These are phyloP conservation scores for Lytechinus pictus DNA, from an alignment of 35 echinoderm and acorn worm genomes.

Conservation along the genomic window DNA sequence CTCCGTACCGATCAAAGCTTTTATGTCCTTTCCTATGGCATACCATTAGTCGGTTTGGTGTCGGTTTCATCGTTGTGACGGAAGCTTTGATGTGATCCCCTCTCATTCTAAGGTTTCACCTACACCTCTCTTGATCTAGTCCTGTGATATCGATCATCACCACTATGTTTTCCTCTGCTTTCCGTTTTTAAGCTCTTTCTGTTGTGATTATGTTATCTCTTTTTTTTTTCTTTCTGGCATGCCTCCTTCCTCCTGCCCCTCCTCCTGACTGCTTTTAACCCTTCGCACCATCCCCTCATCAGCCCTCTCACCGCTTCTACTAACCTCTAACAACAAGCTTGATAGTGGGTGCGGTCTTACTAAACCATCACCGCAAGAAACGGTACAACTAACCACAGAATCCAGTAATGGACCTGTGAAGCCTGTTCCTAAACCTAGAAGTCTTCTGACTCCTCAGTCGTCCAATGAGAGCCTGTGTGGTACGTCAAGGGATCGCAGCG, in stretches of 20 bases:
- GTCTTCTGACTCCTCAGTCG: not conserved
- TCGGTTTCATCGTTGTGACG: too few relatives aligned
- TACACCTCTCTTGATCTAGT: not conserved
- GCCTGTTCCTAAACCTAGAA: not conserved
- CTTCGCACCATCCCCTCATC: not conserved
- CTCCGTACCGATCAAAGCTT: too few relatives aligned
- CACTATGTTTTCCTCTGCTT: not conserved
- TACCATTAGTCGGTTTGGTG: too few relatives aligned
- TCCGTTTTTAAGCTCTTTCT: not conserved
- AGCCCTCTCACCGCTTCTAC: not conserved
- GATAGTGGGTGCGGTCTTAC: not conserved
- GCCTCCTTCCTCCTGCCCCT: not conserved
- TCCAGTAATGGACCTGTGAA: not conserved
- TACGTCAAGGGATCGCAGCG: not conserved
- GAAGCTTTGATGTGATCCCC: not conserved
- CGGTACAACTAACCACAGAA: not conserved
- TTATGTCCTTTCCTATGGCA: too few relatives aligned
- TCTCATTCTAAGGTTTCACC: not conserved
- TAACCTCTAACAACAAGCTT: slow-evolving; percentile 1
- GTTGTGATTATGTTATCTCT: not conserved
- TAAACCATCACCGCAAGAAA: not conserved
- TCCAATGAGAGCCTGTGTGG: not conserved
- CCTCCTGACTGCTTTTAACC: not conserved
- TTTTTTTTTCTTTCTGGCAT: not conserved
- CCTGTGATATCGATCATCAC: not conserved